Conservation (phyloP, 2,888 invertebrate species). For the Eucera pruinosa region DNA sequence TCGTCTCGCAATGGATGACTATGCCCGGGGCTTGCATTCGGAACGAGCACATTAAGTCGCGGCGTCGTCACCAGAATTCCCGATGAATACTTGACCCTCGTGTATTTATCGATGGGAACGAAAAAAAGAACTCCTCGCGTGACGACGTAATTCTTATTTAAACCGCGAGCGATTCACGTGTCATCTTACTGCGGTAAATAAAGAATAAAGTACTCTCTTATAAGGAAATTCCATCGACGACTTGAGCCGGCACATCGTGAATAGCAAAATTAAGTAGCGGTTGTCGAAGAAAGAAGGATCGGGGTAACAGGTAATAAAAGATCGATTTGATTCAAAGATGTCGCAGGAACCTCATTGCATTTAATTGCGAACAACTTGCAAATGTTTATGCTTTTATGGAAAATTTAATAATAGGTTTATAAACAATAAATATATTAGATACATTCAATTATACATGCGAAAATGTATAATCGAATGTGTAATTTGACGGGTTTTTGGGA, state of each 20-base stretch:
- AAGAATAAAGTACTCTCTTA: background rate
- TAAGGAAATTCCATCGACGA: background rate
- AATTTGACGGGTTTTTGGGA: too few relatives aligned
- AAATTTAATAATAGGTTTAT: too few relatives aligned
- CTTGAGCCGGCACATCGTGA: background rate
- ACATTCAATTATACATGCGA: too few relatives aligned
- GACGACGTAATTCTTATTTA: conserved; percentile 4
- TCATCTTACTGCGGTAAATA: background rate
- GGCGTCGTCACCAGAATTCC: conserved; percentile 36
- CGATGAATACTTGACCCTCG: conserved; percentile 60
- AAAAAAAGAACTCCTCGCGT: background rate
- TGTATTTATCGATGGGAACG: background rate
- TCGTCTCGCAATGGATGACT: conserved; percentile 53
- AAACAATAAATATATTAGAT: too few relatives aligned
- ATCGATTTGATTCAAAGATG: background rate
- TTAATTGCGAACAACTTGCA: too few relatives aligned
- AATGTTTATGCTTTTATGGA: too few relatives aligned
- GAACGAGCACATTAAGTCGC: conserved; percentile 57
- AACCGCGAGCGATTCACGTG: background rate
- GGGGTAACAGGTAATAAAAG: conserved; percentile 11
- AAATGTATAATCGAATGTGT: too few relatives aligned
- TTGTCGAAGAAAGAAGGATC: background rate
- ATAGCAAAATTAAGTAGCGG: background rate
- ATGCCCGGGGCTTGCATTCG: conserved; percentile 51
- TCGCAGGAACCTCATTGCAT: too few relatives aligned